phyloP scores from a whole-genome alignment of 2,888 invertebrate species.

The Caenorhabditis sp. region DNA sequence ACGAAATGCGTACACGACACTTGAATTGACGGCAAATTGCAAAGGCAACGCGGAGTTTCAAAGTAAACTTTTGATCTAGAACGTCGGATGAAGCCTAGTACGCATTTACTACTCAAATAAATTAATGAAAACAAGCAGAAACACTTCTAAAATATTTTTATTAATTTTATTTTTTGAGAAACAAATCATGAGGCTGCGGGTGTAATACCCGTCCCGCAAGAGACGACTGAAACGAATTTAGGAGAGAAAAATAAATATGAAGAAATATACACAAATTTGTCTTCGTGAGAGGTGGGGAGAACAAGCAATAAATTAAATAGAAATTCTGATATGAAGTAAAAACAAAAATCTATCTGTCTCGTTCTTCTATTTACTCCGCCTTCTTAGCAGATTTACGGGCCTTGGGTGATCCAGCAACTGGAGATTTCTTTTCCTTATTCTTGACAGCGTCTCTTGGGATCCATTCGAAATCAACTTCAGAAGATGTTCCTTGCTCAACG shows the following conservation, averaged over 20 bases:
- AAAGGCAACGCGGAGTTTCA: no score
- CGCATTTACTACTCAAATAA: background rate
- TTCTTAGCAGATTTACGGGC: slow-evolving; percentile 75
- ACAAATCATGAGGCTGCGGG: slow-evolving; percentile 49
- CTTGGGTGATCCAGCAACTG: slow-evolving; percentile 77
- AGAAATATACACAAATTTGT: slow-evolving; percentile 61
- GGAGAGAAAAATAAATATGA: slow-evolving; percentile 39
- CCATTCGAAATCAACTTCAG: slow-evolving; percentile 99
- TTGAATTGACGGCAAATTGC: slow-evolving; percentile 2
- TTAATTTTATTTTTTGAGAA: slow-evolving; percentile 29
- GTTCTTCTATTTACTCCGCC: slow-evolving; percentile 69
- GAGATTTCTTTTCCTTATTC: slow-evolving; percentile 74
- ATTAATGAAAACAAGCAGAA: background rate
- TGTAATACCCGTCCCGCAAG: slow-evolving; percentile 66
- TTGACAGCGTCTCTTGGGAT: slow-evolving; percentile 89
- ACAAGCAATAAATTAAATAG: slow-evolving; percentile 45
- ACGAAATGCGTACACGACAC: slow-evolving; percentile 37
- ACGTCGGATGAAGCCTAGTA: no score
- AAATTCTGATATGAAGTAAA: slow-evolving; percentile 37
- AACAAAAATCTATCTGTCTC: background rate
- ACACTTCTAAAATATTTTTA: slow-evolving; percentile 20
- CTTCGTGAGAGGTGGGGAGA: slow-evolving; percentile 21
- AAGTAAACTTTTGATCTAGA: background rate
- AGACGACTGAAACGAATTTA: slow-evolving; percentile 10
- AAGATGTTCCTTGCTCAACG: slow-evolving; percentile 92